Evolutionary conservation across 2,113 vertebrate genomes (phyloP).

Genomic region (Leuciscus idus): DNA sequence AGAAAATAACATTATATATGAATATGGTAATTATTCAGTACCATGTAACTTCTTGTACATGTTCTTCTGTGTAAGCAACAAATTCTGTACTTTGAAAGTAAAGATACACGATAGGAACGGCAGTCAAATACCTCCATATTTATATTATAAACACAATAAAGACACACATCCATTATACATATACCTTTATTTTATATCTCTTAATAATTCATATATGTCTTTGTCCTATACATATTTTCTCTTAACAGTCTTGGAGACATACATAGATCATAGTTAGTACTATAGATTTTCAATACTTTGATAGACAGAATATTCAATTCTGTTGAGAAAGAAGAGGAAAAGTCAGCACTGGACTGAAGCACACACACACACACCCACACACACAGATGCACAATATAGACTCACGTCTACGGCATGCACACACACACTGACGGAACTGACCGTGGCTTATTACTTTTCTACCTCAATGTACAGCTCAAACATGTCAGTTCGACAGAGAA

Average conservation of each 20-base stretch:
- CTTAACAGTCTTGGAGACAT: constrained; percentile 74
- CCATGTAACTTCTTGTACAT: no score
- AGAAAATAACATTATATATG: no score
- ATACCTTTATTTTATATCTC: constrained; percentile 73
- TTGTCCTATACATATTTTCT: constrained; percentile 77
- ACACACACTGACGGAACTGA: constrained; percentile 45
- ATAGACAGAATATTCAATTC: constrained; percentile 66
- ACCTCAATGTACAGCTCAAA: constrained; percentile 40
- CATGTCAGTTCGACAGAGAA: constrained; percentile 23
- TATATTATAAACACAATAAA: background rate
- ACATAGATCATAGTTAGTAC: constrained; percentile 71
- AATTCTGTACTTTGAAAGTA: background rate
- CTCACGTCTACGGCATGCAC: constrained; percentile 50
- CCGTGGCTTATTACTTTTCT: constrained; percentile 50
- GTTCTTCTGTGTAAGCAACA: no score
- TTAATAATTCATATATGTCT: constrained; percentile 71
- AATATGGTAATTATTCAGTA: no score
- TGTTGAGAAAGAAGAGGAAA: constrained; percentile 63
- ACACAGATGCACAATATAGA: constrained; percentile 60
- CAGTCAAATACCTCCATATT: background rate
- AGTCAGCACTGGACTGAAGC: constrained; percentile 64
- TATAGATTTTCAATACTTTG: constrained; percentile 66
- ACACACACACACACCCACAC: constrained; percentile 46
- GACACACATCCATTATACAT: constrained; percentile 55
- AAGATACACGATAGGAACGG: background rate